Conservation (phyloP, 1,140 invertebrate genomes). For the Harpegnathos saltator region DNA sequence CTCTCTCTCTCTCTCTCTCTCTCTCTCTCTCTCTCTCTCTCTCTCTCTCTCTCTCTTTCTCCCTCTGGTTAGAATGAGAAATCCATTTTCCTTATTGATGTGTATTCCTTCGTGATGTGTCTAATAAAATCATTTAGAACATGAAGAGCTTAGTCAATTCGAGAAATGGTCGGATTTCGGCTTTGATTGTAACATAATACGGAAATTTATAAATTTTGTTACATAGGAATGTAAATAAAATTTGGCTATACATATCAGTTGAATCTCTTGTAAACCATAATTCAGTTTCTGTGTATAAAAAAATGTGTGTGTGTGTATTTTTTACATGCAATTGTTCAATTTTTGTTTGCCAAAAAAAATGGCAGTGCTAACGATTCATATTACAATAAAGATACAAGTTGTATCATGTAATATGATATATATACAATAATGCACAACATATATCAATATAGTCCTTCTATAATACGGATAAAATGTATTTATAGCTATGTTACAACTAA, state of each 20-base stretch:
- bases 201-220: background rate
- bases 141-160: too few relatives aligned
- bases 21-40: too few relatives aligned
- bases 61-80: too few relatives aligned
- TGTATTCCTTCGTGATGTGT: too few relatives aligned
- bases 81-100: too few relatives aligned
- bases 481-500: constrained; percentile 7
- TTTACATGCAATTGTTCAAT: background rate
- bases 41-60: too few relatives aligned
- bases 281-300: background rate
- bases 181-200: background rate
- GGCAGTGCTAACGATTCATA: constrained; percentile 34
- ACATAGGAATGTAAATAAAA: constrained; percentile 5
- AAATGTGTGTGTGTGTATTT: too few relatives aligned
- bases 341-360: constrained; percentile 34
- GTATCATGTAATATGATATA: constrained; percentile 13
- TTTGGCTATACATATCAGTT: constrained; percentile 14
- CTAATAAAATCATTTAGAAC: too few relatives aligned
- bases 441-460: constrained; percentile 21
- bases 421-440: constrained; percentile 8
- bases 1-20: too few relatives aligned
- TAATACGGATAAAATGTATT: constrained; percentile 14
- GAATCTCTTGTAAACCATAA: background rate
- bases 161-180: too few relatives aligned
- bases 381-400: constrained; percentile 13